These are phyloP conservation scores for Hycleus cichorii DNA, from an alignment of 1,140 invertebrate genomes.

Conservation along the genomic window DNA sequence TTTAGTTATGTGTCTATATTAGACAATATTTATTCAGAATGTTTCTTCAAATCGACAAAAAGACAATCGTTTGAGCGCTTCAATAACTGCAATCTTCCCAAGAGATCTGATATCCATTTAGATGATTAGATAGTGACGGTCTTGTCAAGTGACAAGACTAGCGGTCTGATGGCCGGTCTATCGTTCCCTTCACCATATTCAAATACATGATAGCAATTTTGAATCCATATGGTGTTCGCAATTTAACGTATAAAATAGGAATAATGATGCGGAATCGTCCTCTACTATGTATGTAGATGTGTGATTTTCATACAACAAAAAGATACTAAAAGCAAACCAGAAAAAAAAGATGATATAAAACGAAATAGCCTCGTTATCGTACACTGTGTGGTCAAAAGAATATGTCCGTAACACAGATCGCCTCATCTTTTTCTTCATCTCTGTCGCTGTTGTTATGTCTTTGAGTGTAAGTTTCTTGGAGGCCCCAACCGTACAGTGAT, in stretches of 20 bases:
- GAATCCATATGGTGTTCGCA: background rate
- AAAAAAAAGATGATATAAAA: no score
- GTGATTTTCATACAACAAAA: slow-evolving; percentile 7
- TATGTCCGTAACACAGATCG: background rate
- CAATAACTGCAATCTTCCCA: slow-evolving; percentile 12
- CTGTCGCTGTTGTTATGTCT: slow-evolving; percentile 2
- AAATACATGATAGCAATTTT: background rate
- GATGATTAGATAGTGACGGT: background rate
- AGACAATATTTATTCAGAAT: background rate
- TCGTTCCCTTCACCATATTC: slow-evolving; percentile 7
- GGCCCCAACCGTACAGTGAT: slow-evolving; percentile 17
- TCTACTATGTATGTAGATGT: background rate
- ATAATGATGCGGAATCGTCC: slow-evolving; percentile 4
- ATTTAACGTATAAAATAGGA: background rate
- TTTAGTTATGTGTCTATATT: background rate
- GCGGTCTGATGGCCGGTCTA: background rate
- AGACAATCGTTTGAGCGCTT: slow-evolving; percentile 7
- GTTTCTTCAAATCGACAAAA: slow-evolving; percentile 1
- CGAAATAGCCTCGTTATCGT: no score
- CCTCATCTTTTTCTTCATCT: no score
- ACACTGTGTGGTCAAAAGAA: background rate
- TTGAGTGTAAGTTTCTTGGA: background rate
- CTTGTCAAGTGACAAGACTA: no score
- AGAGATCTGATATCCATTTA: slow-evolving; percentile 14
- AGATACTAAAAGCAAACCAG: background rate